phyloP scores from a whole-genome alignment of 2,888 invertebrate species.

The Drosophila stalkeri region DNA sequence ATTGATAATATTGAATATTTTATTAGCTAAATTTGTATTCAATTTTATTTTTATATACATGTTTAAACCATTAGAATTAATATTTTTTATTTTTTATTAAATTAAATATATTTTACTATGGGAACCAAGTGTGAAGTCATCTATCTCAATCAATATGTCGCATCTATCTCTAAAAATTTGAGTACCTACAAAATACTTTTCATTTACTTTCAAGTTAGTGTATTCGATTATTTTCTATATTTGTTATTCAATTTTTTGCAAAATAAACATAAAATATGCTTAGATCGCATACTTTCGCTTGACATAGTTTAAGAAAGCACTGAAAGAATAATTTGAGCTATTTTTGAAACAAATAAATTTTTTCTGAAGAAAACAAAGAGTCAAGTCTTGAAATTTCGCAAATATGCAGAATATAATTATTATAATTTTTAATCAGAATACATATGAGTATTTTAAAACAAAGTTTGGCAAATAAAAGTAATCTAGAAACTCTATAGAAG shows the following conservation, averaged over 20 bases:
- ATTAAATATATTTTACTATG: neutral
- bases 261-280: slow-evolving; percentile 6
- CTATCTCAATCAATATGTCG: no score
- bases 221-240: neutral
- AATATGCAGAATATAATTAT: neutral
- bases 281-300: neutral
- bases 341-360: neutral
- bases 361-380: neutral
- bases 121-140: neutral
- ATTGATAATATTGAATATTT: no score
- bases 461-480: neutral
- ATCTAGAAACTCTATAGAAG: neutral
- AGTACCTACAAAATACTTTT: neutral
- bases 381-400: neutral
- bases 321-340: neutral
- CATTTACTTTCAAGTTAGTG: neutral
- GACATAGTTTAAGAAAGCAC: neutral
- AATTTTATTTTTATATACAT: no score
- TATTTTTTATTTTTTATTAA: neutral
- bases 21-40: neutral
- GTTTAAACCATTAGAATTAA: neutral
- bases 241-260: neutral
- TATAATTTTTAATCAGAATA: neutral
- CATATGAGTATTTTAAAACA: neutral
- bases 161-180: neutral